phyloP scores from a whole-genome alignment of 2,113 vertebrate species.

The Leptosomus discolor region DNA sequence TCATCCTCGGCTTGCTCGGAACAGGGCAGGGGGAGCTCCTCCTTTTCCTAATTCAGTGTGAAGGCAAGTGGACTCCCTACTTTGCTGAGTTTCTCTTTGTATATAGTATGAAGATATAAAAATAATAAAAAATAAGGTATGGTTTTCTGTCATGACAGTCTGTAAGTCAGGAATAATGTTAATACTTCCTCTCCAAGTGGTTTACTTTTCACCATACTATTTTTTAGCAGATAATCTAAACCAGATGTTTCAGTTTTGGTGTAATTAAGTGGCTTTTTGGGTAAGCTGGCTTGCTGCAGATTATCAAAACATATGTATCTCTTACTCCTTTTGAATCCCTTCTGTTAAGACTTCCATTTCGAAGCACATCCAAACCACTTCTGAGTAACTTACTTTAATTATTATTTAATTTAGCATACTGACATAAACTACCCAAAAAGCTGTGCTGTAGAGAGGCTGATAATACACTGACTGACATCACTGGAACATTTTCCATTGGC shows the following conservation, averaged over 20 bases:
- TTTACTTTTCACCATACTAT: background rate
- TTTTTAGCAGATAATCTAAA: conserved; percentile 29
- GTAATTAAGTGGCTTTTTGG: conserved; percentile 43
- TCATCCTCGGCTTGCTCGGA: background rate
- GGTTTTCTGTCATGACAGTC: background rate
- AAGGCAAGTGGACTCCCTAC: background rate
- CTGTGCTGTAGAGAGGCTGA: background rate
- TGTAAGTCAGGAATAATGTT: background rate
- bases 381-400: conserved; percentile 23
- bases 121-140: background rate
- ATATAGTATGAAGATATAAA: background rate
- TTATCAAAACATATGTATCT: conserved; percentile 44
- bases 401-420: background rate
- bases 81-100: background rate
- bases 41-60: background rate
- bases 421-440: background rate
- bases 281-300: conserved; percentile 33
- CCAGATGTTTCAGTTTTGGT: conserved; percentile 48
- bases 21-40: background rate
- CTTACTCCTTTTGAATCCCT: background rate
- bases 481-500: background rate
- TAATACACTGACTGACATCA: background rate
- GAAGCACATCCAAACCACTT: conserved; percentile 27
- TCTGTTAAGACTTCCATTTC: conserved; percentile 7
- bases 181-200: conserved; percentile 10